phyloP scores from a whole-genome alignment of 1,140 invertebrate genomes.

The Drosophila takahashii region DNA sequence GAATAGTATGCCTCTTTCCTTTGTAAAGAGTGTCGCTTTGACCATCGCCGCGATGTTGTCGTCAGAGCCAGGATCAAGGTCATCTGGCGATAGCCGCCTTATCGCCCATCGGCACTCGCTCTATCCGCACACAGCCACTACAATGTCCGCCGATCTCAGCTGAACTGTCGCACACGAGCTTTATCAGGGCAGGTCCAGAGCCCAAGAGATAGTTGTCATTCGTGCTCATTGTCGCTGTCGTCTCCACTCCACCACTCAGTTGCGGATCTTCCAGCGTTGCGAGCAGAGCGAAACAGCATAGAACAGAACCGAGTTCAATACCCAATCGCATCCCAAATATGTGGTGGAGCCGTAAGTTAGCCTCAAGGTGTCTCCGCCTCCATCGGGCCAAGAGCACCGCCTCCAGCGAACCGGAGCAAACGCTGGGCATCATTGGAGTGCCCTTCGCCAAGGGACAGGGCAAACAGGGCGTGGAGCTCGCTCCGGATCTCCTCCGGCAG shows the following conservation, averaged over 20 bases:
- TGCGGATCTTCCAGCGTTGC: constrained; percentile 19
- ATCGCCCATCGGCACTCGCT: constrained; percentile 29
- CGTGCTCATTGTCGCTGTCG: constrained; percentile 8
- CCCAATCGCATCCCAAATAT: constrained; percentile 14
- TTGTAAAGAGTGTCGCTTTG: constrained; percentile 7
- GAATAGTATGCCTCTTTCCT: not conserved
- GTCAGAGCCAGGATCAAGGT: constrained; percentile 74
- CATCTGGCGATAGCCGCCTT: constrained; percentile 50
- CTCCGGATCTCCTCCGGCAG: constrained; percentile 86
- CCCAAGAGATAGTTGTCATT: constrained; percentile 56
- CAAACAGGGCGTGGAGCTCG: constrained; percentile 87
- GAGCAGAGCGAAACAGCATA: constrained; percentile 5
- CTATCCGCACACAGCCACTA: constrained; percentile 16
- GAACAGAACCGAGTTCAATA: not conserved
- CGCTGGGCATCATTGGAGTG: constrained; percentile 89
- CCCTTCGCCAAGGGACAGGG: constrained; percentile 90
- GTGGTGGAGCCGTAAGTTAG: constrained; percentile 59
- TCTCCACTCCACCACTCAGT: constrained; percentile 24
- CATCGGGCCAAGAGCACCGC: constrained; percentile 17
- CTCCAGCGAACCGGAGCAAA: constrained; percentile 25
- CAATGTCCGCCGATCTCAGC: constrained; percentile 12
- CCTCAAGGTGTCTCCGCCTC: constrained; percentile 27
- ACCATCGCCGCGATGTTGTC: constrained; percentile 31
- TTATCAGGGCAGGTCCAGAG: constrained; percentile 49
- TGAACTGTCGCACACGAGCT: constrained; percentile 30